Conservation (phyloP, 2,888 invertebrate species). For the Lissocephala sabroskyi region DNA sequence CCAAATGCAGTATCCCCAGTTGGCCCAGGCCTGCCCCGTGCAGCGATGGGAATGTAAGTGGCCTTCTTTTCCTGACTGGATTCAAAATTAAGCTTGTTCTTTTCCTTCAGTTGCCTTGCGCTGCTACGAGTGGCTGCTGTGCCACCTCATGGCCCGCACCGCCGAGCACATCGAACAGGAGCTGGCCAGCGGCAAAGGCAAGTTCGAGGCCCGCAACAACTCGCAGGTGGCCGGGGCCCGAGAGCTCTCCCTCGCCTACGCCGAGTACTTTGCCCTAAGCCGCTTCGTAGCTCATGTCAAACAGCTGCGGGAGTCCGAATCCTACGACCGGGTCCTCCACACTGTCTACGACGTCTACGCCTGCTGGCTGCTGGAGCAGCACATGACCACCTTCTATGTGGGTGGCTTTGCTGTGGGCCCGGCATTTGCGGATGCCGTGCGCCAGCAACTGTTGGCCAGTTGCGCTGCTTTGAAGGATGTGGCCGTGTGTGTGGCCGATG, state of each 20-base stretch:
- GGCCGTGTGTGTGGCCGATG: conserved; percentile 85
- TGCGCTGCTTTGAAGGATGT: conserved; percentile 83
- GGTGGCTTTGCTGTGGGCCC: conserved; percentile 74
- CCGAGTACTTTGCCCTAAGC: conserved; percentile 78
- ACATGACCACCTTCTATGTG: conserved; percentile 82
- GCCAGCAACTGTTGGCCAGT: conserved; percentile 79
- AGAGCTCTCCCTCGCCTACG: conserved; percentile 83
- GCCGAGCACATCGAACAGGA: conserved; percentile 76
- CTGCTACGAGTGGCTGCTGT: conserved; percentile 88
- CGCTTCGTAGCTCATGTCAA: conserved; percentile 61
- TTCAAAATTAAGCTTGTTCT: not conserved
- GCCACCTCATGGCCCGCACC: conserved; percentile 83
- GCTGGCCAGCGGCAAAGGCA: conserved; percentile 76
- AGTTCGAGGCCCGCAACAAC: conserved; percentile 84
- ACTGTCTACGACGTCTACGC: conserved; percentile 76
- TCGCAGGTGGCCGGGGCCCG: conserved; percentile 87
- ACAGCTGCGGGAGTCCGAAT: conserved; percentile 63
- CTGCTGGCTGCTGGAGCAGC: conserved; percentile 78
- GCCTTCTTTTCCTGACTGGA: not conserved
- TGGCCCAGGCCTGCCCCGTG: conserved; percentile 27
- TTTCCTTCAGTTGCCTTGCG: conserved; percentile 78
- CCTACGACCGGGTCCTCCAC: conserved; percentile 72
- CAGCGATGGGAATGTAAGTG: conserved; percentile 65
- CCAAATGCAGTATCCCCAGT: conserved; percentile 33
- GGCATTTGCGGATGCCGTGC: conserved; percentile 76